These are phyloP conservation scores for Menidia menidia DNA, from an alignment of 2,797 vertebrate genomes.

Conservation along the genomic window DNA sequence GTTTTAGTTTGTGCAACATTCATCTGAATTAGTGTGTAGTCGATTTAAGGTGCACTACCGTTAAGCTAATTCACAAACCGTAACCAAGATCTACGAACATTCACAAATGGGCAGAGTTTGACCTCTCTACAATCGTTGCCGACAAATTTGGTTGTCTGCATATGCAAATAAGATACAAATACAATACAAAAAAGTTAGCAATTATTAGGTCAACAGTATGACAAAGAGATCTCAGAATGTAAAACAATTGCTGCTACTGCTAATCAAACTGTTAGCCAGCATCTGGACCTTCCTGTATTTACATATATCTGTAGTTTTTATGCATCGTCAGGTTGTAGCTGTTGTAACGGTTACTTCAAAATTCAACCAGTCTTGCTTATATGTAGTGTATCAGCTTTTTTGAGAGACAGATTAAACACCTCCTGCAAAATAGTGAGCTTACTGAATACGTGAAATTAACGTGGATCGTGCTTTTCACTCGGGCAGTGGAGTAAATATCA, in stretches of 20 bases:
- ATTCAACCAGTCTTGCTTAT: background rate
- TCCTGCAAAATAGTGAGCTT: background rate
- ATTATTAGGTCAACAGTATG: slow-evolving; percentile 2
- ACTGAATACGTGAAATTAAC: background rate
- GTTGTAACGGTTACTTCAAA: background rate
- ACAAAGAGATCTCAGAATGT: background rate
- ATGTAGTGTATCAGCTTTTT: background rate
- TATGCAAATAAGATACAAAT: slow-evolving; percentile 20
- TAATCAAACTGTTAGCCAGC: background rate
- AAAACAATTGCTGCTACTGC: slow-evolving; percentile 2
- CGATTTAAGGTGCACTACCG: slow-evolving; percentile 48
- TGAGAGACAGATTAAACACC: background rate
- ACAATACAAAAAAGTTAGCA: background rate
- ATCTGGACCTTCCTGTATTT: background rate
- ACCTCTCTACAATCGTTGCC: background rate
- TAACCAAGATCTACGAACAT: slow-evolving; percentile 9
- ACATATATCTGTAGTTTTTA: too few species aligned
- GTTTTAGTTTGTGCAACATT: slow-evolving; percentile 2
- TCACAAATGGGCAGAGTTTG: background rate
- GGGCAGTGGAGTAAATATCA: too few species aligned
- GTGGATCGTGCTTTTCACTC: too few species aligned
- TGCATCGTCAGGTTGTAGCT: background rate
- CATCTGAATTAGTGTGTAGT: slow-evolving; percentile 6
- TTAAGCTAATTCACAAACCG: slow-evolving; percentile 16
- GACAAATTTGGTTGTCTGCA: slow-evolving; percentile 17